phyloP scores from a whole-genome alignment of 2,113 vertebrate species.

The Cinclus cinclus region DNA sequence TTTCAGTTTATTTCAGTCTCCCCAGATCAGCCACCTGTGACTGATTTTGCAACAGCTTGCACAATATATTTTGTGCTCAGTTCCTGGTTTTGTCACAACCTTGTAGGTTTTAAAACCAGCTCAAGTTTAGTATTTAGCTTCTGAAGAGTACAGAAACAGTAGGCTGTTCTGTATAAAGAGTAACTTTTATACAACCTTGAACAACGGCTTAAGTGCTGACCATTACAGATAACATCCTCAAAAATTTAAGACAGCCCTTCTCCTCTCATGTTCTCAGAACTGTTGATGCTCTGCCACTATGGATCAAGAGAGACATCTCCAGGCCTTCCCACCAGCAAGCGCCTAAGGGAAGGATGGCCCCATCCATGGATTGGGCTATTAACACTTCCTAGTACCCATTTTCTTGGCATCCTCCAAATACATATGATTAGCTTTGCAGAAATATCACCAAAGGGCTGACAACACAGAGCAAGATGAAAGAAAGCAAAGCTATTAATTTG shows the following conservation, averaged over 20 bases:
- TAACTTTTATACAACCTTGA: neutral
- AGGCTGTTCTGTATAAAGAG: neutral
- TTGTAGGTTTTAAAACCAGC: neutral
- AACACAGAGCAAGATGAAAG: neutral
- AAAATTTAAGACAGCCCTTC: neutral
- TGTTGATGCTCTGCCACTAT: neutral
- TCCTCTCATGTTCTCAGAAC: neutral
- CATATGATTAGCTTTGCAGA: neutral
- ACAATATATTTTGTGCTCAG: neutral
- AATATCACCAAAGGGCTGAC: neutral
- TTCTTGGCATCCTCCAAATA: neutral
- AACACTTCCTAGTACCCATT: neutral
- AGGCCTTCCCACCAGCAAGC: neutral
- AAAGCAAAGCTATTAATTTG: neutral
- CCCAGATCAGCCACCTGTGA: neutral
- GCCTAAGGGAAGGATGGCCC: neutral
- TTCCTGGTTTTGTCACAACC: neutral
- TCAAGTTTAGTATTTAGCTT: neutral
- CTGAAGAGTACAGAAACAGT: neutral
- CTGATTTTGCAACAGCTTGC: neutral
- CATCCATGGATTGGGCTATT: neutral
- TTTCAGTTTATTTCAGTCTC: neutral
- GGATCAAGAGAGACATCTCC: neutral
- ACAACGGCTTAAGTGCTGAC: neutral
- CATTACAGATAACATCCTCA: neutral